Evolutionary conservation across 2,888 invertebrate genomes (phyloP), one percentile per base, ranked within the genome.

Genomic region (Diarsia dahlii): DNA sequence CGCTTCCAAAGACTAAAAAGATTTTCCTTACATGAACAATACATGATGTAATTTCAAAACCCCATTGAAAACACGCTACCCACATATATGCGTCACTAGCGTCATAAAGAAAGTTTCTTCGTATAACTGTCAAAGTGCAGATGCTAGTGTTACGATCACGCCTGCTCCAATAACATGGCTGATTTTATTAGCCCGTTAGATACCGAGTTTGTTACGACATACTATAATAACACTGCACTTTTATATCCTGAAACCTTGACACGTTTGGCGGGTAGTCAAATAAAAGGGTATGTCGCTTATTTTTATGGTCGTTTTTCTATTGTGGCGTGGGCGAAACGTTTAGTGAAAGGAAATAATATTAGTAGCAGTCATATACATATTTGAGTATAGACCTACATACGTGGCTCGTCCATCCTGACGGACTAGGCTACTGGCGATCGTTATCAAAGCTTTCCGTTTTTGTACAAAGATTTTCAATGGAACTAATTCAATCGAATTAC

Each of bases 61-160:
- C 13, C 20, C 18, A 67, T 66, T 70, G 63, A 46, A 50, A 54
- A 64, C 64, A 72, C 63, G 69, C 28, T 18, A 69, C 6, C 58
- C 70, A 28, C 54, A 46, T 13, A 52, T 62, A 39, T 48, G 48
- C 56, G 78, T 80, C 71, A 60, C 50, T 65, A 65, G 74, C 39
- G 54, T 58, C 70, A 76, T 82, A 84, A 79, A 79, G 68, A 80
- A 85, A 85, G 56, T 87, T 87, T 54, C 9, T 56, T 69, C 80
- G 58, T 87, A 80, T 84, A 84, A 85, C 71, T 85, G 81, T 84
- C 76, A 75, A 78, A 82, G 74, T 84, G 83, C 82, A 85, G 76
- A 84, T 74, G 78, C 64, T 73, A 74, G 80, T 69, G 23, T 76
- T 68, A 78, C 70, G 72, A 71, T 12, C 48, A 66, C 58, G 60